A percentile compares a stretch with the other conserved stretches of the same genome.
These are phyloP conservation scores for Drosophila tanythrix DNA, from an alignment of 2,888 invertebrate genomes.

Conservation along the genomic window DNA sequence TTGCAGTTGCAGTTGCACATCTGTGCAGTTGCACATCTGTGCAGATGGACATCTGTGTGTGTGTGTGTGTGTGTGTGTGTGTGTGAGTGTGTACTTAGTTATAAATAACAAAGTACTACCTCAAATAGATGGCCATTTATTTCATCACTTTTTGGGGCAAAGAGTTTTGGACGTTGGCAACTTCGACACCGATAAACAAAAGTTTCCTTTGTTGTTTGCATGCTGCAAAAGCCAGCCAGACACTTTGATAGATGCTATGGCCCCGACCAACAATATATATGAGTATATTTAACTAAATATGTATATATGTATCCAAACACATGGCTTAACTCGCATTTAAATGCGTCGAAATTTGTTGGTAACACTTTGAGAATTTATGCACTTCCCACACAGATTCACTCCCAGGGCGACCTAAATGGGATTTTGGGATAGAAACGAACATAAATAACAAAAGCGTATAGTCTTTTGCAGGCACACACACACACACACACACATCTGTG, in stretches of 20 bases:
- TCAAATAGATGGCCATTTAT: conserved; percentile 47
- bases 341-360: conserved; percentile 35
- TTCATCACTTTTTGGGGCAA: conserved; percentile 37
- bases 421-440: conserved; percentile 9
- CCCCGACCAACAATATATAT: conserved; percentile 8
- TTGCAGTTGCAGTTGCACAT: conserved; percentile 4
- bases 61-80: neutral
- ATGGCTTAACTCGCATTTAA: conserved; percentile 37
- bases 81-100: conserved; percentile 13
- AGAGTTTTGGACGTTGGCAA: conserved; percentile 35
- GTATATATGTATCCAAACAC: conserved; percentile 4
- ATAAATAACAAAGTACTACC: conserved; percentile 61
- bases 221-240: conserved; percentile 10
- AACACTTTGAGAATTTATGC: conserved; percentile 45
- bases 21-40: conserved; percentile 6
- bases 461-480: neutral
- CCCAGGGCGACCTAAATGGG: conserved; percentile 27
- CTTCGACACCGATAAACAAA: conserved; percentile 53
- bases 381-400: conserved; percentile 53
- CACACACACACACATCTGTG: neutral
- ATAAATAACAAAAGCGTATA: conserved; percentile 33
- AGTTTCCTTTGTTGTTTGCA: conserved; percentile 37
- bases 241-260: conserved; percentile 67
- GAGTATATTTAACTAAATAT: neutral
- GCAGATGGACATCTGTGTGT: too few relatives aligned